Base-by-base conservation (phyloP, 1,140 invertebrate species). In the Macrotrachela quadricornifera region DNA sequence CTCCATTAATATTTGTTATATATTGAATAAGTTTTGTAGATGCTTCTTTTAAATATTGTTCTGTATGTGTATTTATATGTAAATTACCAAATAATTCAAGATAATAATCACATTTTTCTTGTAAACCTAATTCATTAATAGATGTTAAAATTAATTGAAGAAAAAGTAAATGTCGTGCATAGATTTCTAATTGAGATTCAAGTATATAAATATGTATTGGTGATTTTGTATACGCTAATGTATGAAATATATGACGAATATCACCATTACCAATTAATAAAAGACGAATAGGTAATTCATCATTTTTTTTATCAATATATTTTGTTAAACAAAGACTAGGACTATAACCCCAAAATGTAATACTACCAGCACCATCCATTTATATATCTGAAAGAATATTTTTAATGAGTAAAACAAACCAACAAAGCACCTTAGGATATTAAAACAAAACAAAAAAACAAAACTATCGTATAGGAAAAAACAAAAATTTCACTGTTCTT, bases 11-110 rank as follows among this genome's bases (percentile, higher is more conserved):
- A 61, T 83, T 75, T 10, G 80, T 81, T 10, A 60, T 62, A 55
- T 58, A 69, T 65, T 65, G 64, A 40, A 71, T 67, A 43, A 70
- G 62, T 43, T 63, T 58, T 54, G 58, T 63, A n/a, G 77, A 68
- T 62, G 78, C 77, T 46, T 76, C 74, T 38, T 75, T 70, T 45
- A 87, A 62, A 67, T 80, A 85, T 57, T 80, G 77, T n/a, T 77
- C 76, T 0, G 81, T 80, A 13, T 76, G 74, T 18, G 81, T 76
- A 57, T 83, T 73, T 4, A 87, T 64, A 13, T 85, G 63, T 0
- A 78, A 71, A 61, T 87, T 87, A 0, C 83, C 84, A 63, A 77
- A 82, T 0, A 82, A 61, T 69, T 85, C 82, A 62, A 84, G 74
- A 59, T 81, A 81, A 12, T 80, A 68, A 59, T 79, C 76, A 0